These are phyloP conservation scores for Mylabris sibirica DNA, from an alignment of 2,888 invertebrate species.

Conservation along the genomic window DNA sequence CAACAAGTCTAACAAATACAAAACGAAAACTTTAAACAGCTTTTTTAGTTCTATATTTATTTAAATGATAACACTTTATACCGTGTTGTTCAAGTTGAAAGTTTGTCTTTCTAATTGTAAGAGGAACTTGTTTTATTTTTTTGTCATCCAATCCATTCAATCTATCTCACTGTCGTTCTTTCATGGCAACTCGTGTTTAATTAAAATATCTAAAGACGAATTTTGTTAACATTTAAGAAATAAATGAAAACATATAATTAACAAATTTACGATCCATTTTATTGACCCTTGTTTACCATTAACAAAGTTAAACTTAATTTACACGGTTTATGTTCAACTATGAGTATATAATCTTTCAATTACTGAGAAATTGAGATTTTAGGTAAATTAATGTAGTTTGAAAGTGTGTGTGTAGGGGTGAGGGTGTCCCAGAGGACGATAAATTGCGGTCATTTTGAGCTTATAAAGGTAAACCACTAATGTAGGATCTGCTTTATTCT, in stretches of 20 bases:
- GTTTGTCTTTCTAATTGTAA: constrained; percentile 13
- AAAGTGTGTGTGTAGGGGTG: background rate
- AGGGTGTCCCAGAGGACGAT: background rate
- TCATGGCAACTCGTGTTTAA: background rate
- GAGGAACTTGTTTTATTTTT: background rate
- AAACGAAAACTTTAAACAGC: constrained; percentile 9
- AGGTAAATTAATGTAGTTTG: background rate
- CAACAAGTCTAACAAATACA: constrained; percentile 4
- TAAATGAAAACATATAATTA: background rate
- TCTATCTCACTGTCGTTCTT: background rate
- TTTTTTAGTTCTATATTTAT: constrained; percentile 8
- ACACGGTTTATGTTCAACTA: background rate
- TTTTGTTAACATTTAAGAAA: background rate
- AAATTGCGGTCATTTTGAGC: constrained; percentile 11
- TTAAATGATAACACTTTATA: constrained; percentile 11
- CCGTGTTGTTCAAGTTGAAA: background rate
- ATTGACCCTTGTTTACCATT: background rate
- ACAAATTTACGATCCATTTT: background rate
- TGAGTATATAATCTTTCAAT: constrained; percentile 1
- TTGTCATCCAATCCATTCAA: no score
- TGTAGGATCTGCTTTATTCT: background rate
- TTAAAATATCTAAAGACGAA: background rate
- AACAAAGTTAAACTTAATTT: background rate
- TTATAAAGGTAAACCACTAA: constrained; percentile 1
- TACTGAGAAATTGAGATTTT: background rate